A percentile compares a stretch with the other conserved stretches of the same genome.
phyloP scores from a whole-genome alignment of 2,797 vertebrate genomes.

The Carduelis carduelis region DNA sequence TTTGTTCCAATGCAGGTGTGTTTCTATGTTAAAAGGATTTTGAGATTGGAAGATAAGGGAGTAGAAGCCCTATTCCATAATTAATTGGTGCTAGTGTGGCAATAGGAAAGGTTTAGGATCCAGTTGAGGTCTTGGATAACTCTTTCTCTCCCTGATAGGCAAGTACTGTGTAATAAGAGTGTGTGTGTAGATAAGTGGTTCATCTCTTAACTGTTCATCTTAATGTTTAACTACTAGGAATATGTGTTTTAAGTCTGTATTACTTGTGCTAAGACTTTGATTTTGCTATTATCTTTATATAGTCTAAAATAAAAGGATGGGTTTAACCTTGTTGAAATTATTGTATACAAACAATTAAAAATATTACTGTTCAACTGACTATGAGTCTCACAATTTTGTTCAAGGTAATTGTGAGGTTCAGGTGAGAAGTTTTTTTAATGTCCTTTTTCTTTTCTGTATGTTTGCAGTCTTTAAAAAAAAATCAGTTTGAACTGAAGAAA shows the following conservation, averaged over 20 bases:
- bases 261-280: background rate
- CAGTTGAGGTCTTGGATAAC: background rate
- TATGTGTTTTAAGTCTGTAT: background rate
- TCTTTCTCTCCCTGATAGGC: background rate
- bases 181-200: background rate
- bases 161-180: background rate
- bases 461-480: background rate
- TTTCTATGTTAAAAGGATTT: background rate
- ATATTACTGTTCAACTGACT: background rate
- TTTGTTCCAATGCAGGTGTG: background rate
- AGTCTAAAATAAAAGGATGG: background rate
- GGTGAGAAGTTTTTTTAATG: background rate
- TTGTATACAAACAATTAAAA: background rate
- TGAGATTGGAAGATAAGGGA: background rate
- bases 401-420: background rate
- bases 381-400: background rate
- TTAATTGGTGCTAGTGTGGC: background rate
- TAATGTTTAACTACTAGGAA: background rate
- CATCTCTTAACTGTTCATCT: background rate
- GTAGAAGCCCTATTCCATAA: background rate
- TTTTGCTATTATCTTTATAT: background rate
- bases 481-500: background rate
- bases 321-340: background rate
- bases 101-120: background rate
- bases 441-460: background rate